Conservation (phyloP, 2,888 invertebrate species). For the Lasius platythorax region DNA sequence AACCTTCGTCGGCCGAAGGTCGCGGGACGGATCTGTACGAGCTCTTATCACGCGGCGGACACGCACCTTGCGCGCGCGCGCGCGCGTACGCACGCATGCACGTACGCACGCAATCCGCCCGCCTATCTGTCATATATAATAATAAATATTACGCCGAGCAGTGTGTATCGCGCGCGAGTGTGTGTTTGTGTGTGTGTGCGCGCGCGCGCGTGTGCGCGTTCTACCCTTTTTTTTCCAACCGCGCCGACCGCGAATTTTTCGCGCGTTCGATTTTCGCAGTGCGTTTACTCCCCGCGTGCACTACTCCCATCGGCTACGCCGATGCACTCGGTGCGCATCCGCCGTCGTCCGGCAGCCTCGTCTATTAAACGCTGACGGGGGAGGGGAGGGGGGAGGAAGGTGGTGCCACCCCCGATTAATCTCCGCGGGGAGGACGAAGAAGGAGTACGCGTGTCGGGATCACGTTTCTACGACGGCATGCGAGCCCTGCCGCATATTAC, state of each 20-base stretch:
- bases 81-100: slow-evolving; percentile 6
- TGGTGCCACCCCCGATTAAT: slow-evolving; percentile 10
- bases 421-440: background rate
- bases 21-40: slow-evolving; percentile 33
- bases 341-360: background rate
- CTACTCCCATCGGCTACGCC: slow-evolving; percentile 1
- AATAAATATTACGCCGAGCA: background rate
- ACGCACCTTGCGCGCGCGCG: slow-evolving; percentile 11
- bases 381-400: background rate
- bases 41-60: slow-evolving; percentile 43
- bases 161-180: slow-evolving; percentile 1
- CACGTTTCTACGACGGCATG: slow-evolving; percentile 33
- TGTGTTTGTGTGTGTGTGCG: background rate
- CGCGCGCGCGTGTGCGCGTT: background rate
- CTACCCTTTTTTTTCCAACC: background rate
- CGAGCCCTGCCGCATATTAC: slow-evolving; percentile 1
- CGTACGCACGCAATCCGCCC: background rate
- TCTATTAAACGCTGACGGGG: background rate
- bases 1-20: slow-evolving; percentile 69
- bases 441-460: slow-evolving; percentile 22
- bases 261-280: slow-evolving; percentile 25
- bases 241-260: background rate
- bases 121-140: background rate
- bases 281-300: slow-evolving; percentile 25
- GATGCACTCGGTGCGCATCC: slow-evolving; percentile 4